phyloP scores from a whole-genome alignment of 1,140 invertebrate species.

The Halyomorpha halys region DNA sequence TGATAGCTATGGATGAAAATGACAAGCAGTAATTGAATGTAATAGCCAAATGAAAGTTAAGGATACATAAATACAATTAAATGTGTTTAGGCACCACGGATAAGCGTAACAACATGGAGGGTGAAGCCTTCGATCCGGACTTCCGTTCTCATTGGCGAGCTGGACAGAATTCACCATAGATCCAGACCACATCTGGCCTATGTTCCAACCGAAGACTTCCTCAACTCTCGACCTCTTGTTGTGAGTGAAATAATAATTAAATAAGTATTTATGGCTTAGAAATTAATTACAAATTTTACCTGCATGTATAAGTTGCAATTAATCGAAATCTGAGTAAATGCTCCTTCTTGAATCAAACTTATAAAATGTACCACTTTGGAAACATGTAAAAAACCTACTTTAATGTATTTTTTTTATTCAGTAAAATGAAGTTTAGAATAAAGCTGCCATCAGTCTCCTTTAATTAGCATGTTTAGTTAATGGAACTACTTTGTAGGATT shows the following conservation, averaged over 20 bases:
- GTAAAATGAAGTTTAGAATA: too few species aligned
- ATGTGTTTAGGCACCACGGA: neutral
- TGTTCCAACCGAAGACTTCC: slow-evolving; percentile 56
- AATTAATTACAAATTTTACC: neutral
- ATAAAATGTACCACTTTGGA: too few species aligned
- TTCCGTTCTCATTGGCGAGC: slow-evolving; percentile 46
- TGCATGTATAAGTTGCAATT: neutral
- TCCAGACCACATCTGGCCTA: slow-evolving; percentile 47
- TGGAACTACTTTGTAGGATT: slow-evolving; percentile 44
- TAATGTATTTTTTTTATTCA: too few species aligned
- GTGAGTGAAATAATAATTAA: slow-evolving; percentile 40
- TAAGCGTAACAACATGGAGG: neutral
- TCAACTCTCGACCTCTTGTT: slow-evolving; percentile 59
- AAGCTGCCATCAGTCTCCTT: too few species aligned
- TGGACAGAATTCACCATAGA: slow-evolving; percentile 57
- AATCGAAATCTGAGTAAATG: too few species aligned
- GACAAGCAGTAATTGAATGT: too few species aligned
- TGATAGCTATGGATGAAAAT: too few species aligned
- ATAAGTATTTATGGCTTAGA: neutral
- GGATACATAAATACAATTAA: too few species aligned
- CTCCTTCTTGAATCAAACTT: too few species aligned
- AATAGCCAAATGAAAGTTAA: too few species aligned
- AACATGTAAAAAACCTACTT: too few species aligned
- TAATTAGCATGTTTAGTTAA: too few species aligned
- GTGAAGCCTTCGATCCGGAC: slow-evolving; percentile 3